A percentile compares a stretch with the other conserved stretches of the same genome.
phyloP scores from a whole-genome alignment of 2,797 vertebrate species.

The Podarcis lilfordi region DNA sequence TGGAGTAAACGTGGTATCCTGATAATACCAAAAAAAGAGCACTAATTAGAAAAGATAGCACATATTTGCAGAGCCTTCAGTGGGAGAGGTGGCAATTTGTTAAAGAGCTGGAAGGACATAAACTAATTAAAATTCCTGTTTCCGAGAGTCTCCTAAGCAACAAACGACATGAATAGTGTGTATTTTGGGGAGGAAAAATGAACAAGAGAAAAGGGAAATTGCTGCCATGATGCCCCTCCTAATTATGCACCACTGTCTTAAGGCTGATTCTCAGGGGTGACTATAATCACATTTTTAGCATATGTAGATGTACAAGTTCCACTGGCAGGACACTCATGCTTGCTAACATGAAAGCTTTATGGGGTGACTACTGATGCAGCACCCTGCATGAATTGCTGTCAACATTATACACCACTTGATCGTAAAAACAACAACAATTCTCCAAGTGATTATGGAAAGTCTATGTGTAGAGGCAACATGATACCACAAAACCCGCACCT shows the following conservation, averaged over 20 bases:
- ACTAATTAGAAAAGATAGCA: not conserved
- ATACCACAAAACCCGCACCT: not conserved
- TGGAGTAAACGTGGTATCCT: not conserved
- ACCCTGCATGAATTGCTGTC: not conserved
- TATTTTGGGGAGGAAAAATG: not conserved
- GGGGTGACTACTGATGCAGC: not conserved
- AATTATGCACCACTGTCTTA: not conserved
- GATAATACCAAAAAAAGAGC: not conserved
- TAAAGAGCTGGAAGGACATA: not conserved
- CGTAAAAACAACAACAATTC: no score
- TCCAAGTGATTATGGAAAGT: no score
- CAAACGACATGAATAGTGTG: accelerated
- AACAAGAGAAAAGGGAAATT: not conserved
- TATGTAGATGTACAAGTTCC: not conserved
- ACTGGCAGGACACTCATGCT: no score
- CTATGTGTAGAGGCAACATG: not conserved
- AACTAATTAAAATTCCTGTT: not conserved
- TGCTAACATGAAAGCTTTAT: not conserved
- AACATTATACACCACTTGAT: not conserved
- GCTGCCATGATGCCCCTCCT: not conserved
- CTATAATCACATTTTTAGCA: not conserved
- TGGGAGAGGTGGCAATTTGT: not conserved
- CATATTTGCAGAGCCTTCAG: not conserved
- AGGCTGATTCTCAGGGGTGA: not conserved
- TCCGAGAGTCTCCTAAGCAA: not conserved